Conservation (phyloP, 23 tunicate species). For the Ascidia mentula region DNA sequence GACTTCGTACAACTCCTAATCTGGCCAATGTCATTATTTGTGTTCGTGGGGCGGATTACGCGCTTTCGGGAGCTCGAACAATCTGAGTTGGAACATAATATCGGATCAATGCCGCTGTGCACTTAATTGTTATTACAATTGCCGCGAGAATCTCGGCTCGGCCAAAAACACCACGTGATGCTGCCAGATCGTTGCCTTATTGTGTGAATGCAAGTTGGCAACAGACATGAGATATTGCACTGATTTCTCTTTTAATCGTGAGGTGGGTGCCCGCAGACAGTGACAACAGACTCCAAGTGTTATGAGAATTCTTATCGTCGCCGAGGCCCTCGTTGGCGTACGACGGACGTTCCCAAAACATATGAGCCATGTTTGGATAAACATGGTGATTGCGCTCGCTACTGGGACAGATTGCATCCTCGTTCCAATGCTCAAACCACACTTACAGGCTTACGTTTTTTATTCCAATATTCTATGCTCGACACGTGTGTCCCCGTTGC, state of each 20-base stretch:
- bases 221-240: too few species aligned
- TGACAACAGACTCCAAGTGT: too few species aligned
- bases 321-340: background rate
- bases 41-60: background rate
- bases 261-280: too few species aligned
- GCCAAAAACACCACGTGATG: slow-evolving; percentile 1
- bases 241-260: too few species aligned
- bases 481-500: too few species aligned
- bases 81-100: background rate
- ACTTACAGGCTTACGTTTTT: too few species aligned
- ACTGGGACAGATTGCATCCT: too few species aligned
- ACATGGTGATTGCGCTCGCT: background rate
- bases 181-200: too few species aligned
- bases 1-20: background rate
- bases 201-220: too few species aligned
- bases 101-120: background rate
- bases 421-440: too few species aligned
- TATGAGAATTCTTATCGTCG: background rate
- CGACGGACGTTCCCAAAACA: slow-evolving; percentile 1
- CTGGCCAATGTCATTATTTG: background rate
- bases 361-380: too few species aligned
- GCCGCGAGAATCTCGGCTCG: background rate
- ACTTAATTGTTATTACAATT: slow-evolving; percentile 5
- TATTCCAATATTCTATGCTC: too few species aligned
- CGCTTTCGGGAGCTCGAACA: background rate